These are phyloP conservation scores for Caenorhabditis angaria DNA, from an alignment of 2,888 invertebrate genomes.

Conservation along the genomic window DNA sequence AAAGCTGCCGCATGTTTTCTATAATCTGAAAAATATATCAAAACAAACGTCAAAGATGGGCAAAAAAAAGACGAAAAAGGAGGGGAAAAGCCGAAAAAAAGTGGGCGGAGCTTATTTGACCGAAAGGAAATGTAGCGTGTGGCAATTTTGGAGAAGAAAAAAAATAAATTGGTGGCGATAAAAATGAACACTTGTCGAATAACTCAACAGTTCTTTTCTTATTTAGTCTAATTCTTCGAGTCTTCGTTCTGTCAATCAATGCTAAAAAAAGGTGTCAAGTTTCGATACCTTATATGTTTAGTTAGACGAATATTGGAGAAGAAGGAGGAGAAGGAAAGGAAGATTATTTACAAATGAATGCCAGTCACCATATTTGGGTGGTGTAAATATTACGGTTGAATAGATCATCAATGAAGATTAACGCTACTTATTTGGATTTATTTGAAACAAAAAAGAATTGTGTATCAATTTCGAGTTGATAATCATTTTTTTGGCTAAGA, in stretches of 20 bases:
- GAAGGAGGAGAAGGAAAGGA: not conserved
- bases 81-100: not conserved
- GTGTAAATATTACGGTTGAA: conserved; percentile 2
- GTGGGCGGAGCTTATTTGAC: conserved; percentile 1
- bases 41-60: not conserved
- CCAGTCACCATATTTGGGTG: not conserved
- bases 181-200: no score
- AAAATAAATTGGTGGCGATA: not conserved
- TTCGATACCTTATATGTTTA: not conserved
- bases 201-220: no score
- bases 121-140: not conserved
- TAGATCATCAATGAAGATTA: conserved; percentile 1
- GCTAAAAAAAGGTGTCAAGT: not conserved
- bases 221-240: no score
- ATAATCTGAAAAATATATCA: not conserved
- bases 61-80: conserved; percentile 2
- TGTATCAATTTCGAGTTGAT: no score
- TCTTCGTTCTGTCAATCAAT: not conserved
- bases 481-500: no score
- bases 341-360: conserved; percentile 2
- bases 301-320: not conserved
- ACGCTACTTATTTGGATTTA: not conserved
- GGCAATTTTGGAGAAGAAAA: not conserved
- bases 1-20: not conserved
- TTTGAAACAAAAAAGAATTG: not conserved